These are phyloP conservation scores for Amitus sp. DNA, from an alignment of 2,888 invertebrate species.

Conservation along the genomic window DNA sequence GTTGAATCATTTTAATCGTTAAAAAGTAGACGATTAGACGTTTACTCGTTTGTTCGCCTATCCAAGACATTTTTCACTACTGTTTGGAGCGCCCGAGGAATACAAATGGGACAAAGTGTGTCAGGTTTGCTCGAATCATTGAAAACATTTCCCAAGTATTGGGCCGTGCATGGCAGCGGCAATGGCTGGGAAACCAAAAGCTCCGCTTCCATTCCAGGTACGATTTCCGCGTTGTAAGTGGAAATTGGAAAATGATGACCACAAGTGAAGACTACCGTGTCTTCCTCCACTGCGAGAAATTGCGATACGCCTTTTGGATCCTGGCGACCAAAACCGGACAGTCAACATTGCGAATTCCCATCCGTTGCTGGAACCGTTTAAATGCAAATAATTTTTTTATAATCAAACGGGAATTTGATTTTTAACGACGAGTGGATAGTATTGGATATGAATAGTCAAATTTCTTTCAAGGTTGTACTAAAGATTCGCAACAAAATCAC, in stretches of 20 bases:
- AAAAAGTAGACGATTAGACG: neutral
- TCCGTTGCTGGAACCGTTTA: too few relatives aligned
- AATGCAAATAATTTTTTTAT: too few relatives aligned
- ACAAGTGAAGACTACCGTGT: conserved; percentile 61
- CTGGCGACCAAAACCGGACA: too few relatives aligned
- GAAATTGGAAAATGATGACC: conserved; percentile 60
- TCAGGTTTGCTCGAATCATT: conserved; percentile 53
- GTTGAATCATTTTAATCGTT: neutral
- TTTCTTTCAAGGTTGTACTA: too few relatives aligned
- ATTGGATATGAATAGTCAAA: too few relatives aligned
- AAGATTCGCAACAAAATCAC: too few relatives aligned
- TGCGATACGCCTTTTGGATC: conserved; percentile 51
- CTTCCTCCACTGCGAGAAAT: conserved; percentile 56
- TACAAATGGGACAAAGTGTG: conserved; percentile 58
- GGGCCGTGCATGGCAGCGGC: conserved; percentile 60
- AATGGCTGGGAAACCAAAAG: conserved; percentile 52
- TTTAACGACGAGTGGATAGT: too few relatives aligned
- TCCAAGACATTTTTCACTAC: conserved; percentile 44
- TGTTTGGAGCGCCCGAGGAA: conserved; percentile 54
- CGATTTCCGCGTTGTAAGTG: conserved; percentile 53
- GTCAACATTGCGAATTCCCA: too few relatives aligned
- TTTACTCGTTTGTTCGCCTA: conserved; percentile 30
- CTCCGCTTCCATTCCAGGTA: conserved; percentile 61
- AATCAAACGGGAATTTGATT: too few relatives aligned
- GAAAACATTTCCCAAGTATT: conserved; percentile 54